Conservation (phyloP, 2,888 invertebrate genomes). For the Quadriops clusia region DNA sequence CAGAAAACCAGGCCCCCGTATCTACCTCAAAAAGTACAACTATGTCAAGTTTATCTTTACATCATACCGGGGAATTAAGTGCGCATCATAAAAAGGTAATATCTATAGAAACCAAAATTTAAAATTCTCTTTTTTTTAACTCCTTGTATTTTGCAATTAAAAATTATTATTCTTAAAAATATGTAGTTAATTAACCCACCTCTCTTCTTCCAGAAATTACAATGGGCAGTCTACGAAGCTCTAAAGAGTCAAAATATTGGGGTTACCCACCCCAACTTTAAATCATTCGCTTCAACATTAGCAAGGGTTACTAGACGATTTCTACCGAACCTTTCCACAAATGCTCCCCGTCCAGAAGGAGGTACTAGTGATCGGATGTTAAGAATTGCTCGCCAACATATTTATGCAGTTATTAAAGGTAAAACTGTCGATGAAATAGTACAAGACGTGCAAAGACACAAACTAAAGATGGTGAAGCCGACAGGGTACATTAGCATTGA, state of each 20-base stretch:
- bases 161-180: slow-evolving; percentile 2
- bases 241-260: slow-evolving; percentile 58
- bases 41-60: slow-evolving; percentile 22
- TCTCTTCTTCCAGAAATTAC: slow-evolving; percentile 52
- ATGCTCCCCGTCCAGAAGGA: slow-evolving; percentile 37
- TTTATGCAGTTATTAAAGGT: slow-evolving; percentile 51
- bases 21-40: slow-evolving; percentile 19
- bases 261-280: slow-evolving; percentile 57
- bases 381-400: slow-evolving; percentile 53
- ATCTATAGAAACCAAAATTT: background rate
- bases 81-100: slow-evolving; percentile 53
- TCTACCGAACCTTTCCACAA: slow-evolving; percentile 42
- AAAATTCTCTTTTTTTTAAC: background rate
- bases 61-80: slow-evolving; percentile 40
- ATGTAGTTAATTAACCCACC: no score
- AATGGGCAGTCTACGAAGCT: slow-evolving; percentile 73
- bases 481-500: slow-evolving; percentile 42
- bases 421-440: slow-evolving; percentile 52
- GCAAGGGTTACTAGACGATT: slow-evolving; percentile 55
- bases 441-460: slow-evolving; percentile 26
- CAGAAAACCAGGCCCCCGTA: no score
- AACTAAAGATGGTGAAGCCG: slow-evolving; percentile 35
- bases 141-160: background rate
- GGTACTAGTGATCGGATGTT: slow-evolving; percentile 67
- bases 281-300: slow-evolving; percentile 54